A percentile compares a stretch with the other conserved stretches of the same genome.
Conservation (phyloP, 2,888 invertebrate genomes). For the Seladonia tumulorum region DNA sequence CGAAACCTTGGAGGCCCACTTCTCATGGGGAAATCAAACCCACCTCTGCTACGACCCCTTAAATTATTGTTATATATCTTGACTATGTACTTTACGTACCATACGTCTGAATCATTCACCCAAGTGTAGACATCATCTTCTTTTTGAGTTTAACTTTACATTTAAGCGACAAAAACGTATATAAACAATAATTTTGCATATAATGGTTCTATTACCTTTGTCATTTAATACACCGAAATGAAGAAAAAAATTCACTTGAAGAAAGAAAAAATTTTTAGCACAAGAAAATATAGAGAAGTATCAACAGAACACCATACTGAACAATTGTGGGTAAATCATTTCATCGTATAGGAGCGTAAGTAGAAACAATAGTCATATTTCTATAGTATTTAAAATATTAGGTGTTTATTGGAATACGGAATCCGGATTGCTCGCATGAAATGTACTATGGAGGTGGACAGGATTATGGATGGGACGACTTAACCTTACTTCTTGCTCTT, state of each 20-base stretch:
- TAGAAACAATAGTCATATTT: conserved; percentile 51
- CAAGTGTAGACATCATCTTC: conserved; percentile 34
- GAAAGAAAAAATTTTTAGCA: conserved; percentile 8
- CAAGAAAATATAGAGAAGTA: conserved; percentile 10
- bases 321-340: conserved; percentile 55
- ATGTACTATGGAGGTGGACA: conserved; percentile 30
- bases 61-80: conserved; percentile 68
- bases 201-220: conserved; percentile 8
- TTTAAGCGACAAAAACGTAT: neutral
- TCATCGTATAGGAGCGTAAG: conserved; percentile 52
- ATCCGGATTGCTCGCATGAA: conserved; percentile 50
- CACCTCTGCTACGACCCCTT: conserved; percentile 84
- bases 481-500: conserved; percentile 56
- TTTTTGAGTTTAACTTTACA: neutral
- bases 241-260: neutral
- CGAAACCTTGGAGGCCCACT: conserved; percentile 88
- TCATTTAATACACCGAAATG: neutral
- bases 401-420: conserved; percentile 22
- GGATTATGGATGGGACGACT: conserved; percentile 34
- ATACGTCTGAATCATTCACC: conserved; percentile 61
- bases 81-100: conserved; percentile 58
- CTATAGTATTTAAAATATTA: conserved; percentile 46
- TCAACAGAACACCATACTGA: conserved; percentile 11
- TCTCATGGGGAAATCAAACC: conserved; percentile 82
- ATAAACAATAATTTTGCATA: neutral